These are phyloP conservation scores for Drosophila guanche DNA, from an alignment of 1,140 invertebrate species.

Conservation along the genomic window DNA sequence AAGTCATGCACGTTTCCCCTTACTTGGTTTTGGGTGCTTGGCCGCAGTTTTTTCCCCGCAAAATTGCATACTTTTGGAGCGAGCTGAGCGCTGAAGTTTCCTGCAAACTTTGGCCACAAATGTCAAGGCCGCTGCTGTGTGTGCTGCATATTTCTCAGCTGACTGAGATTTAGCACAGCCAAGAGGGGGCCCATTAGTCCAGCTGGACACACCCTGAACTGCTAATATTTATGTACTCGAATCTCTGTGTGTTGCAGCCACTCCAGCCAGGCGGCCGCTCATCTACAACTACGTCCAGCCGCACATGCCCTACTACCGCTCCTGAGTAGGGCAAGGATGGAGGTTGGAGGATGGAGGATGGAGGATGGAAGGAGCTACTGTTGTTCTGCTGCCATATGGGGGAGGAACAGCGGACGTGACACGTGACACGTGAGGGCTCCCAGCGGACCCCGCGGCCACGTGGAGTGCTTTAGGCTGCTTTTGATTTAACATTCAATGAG, in stretches of 20 bases:
- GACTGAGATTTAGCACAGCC: not conserved
- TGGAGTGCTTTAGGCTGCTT: conserved; percentile 53
- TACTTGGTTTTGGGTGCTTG: too few species aligned
- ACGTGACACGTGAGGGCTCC: conserved; percentile 24
- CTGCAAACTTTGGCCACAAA: too few species aligned
- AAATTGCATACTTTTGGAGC: too few species aligned
- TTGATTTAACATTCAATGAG: conserved; percentile 36
- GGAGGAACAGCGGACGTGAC: conserved; percentile 43
- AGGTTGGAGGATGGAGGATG: conserved; percentile 35
- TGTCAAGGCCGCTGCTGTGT: too few species aligned
- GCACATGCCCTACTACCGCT: conserved; percentile 70
- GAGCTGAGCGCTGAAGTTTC: too few species aligned
- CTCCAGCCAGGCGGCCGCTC: conserved; percentile 64
- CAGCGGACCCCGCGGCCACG: conserved; percentile 11
- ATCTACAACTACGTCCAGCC: conserved; percentile 78
- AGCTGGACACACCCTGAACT: not conserved
- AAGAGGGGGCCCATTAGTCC: too few species aligned
- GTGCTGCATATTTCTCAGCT: conserved; percentile 53
- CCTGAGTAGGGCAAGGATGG: conserved; percentile 56
- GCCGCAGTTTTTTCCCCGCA: too few species aligned
- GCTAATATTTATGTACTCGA: conserved; percentile 7
- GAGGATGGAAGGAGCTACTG: conserved; percentile 34
- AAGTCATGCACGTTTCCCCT: not conserved
- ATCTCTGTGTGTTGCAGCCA: conserved; percentile 51
- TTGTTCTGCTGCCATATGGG: conserved; percentile 71